These are phyloP conservation scores for Euleptes europaea DNA, from an alignment of 2,113 vertebrate genomes.

Conservation along the genomic window DNA sequence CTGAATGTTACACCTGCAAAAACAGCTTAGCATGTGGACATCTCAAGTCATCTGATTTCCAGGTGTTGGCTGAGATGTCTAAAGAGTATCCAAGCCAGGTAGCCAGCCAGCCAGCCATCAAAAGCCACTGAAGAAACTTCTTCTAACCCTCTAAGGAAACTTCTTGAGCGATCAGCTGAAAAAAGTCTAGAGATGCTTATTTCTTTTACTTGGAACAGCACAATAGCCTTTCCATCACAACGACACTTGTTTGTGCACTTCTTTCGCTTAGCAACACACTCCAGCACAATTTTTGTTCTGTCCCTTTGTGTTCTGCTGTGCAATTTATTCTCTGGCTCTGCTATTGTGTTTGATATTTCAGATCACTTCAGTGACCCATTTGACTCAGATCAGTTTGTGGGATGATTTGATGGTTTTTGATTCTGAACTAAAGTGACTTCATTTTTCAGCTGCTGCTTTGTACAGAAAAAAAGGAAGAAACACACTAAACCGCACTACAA, in stretches of 20 bases:
- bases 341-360: background rate
- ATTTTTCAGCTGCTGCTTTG: background rate
- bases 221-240: background rate
- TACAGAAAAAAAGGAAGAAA: conserved; percentile 12
- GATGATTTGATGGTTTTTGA: background rate
- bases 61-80: background rate
- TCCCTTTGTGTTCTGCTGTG: background rate
- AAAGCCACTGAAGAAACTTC: background rate
- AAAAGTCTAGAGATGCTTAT: background rate
- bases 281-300: background rate
- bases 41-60: background rate
- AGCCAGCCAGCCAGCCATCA: background rate
- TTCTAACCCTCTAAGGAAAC: background rate
- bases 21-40: background rate
- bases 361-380: background rate
- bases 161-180: background rate
- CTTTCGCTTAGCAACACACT: background rate
- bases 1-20: background rate
- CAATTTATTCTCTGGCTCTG: background rate
- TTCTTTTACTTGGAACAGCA: background rate
- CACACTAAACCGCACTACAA: conserved; percentile 10
- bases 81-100: background rate
- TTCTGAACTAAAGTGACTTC: background rate
- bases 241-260: background rate
- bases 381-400: background rate